These are phyloP conservation scores for Chloroclysta siterata DNA, from an alignment of 2,888 invertebrate species.

Conservation along the genomic window DNA sequence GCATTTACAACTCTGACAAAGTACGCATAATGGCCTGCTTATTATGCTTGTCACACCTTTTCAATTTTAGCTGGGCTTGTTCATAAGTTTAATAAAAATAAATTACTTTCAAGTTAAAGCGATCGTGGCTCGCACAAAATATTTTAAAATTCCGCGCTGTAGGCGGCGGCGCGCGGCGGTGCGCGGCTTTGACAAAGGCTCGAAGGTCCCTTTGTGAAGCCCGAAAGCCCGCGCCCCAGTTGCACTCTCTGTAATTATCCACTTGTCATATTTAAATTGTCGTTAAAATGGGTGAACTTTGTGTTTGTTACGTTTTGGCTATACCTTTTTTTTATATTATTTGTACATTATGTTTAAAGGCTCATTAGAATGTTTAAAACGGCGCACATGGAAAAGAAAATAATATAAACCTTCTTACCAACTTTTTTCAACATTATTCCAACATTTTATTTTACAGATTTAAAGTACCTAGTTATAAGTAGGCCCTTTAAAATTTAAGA, in stretches of 20 bases:
- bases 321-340: neutral
- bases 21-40: no score
- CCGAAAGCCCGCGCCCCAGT: slow-evolving; percentile 3
- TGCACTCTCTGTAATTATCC: slow-evolving; percentile 24
- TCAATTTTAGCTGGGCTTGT: neutral
- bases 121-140: slow-evolving; percentile 10
- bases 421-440: neutral
- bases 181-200: slow-evolving; percentile 23
- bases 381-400: no score
- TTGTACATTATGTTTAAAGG: no score
- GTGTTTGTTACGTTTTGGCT: slow-evolving; percentile 7
- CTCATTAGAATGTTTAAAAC: no score
- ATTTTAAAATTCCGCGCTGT: slow-evolving; percentile 17
- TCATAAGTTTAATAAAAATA: slow-evolving; percentile 9
- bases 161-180: slow-evolving; percentile 10
- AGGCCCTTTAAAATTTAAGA: no score
- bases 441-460: no score
- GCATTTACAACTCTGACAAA: no score
- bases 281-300: slow-evolving; percentile 17
- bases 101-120: slow-evolving; percentile 12
- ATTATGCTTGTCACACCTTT: neutral
- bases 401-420: no score
- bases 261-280: slow-evolving; percentile 28
- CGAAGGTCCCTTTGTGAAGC: slow-evolving; percentile 15
- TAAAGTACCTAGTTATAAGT: no score